Evolutionary conservation across 1,140 invertebrate species (phyloP).

Genomic region (Cydia fagiglandana): DNA sequence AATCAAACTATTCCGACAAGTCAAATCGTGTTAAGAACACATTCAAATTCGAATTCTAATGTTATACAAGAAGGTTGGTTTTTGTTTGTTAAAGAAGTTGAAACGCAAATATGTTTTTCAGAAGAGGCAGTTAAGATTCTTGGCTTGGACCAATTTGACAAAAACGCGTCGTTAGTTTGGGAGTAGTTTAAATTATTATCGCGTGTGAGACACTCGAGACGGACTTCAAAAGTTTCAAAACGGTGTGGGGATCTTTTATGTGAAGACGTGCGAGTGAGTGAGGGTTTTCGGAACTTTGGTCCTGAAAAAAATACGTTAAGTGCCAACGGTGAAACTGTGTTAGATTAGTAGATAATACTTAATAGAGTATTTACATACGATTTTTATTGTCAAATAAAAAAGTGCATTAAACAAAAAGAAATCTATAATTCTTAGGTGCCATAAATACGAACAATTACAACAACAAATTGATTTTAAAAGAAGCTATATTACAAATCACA

Average conservation of each 20-base stretch:
- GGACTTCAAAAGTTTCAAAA: conserved; percentile 32
- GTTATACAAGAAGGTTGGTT: conserved; percentile 37
- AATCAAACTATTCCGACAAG: conserved; percentile 54
- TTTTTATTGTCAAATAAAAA: too few species aligned
- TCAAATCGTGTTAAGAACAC: conserved; percentile 40
- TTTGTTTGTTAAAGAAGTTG: not conserved
- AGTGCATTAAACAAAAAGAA: too few species aligned
- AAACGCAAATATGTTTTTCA: conserved; percentile 52
- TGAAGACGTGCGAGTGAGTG: conserved; percentile 12
- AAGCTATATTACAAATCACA: too few species aligned
- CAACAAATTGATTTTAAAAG: too few species aligned
- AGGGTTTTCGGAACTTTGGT: not conserved
- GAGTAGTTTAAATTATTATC: conserved; percentile 71
- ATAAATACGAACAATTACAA: too few species aligned
- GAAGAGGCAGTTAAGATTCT: conserved; percentile 66
- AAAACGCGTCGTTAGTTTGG: conserved; percentile 70
- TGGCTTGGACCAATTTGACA: conserved; percentile 66
- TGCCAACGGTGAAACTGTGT: not conserved
- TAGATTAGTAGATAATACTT: too few species aligned
- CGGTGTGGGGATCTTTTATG: conserved; percentile 27
- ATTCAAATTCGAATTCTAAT: conserved; percentile 47
- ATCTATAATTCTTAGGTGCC: too few species aligned
- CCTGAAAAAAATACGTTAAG: not conserved
- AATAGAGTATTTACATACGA: too few species aligned
- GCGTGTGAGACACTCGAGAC: conserved; percentile 42